Evolutionary conservation across 2,888 invertebrate species (phyloP).

Genomic region (Oithona nana): DNA sequence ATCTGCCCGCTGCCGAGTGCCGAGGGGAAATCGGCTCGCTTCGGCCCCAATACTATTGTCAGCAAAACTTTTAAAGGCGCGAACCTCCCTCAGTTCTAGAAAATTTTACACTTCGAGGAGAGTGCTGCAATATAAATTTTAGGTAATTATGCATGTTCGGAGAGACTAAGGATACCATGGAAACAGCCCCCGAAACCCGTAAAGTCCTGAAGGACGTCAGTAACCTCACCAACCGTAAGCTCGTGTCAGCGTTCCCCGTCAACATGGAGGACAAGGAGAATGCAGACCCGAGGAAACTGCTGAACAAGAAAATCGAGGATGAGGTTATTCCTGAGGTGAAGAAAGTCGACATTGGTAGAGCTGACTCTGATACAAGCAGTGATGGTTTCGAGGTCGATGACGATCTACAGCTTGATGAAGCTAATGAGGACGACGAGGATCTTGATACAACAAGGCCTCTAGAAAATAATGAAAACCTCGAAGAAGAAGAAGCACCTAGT

Average conservation of each 20-base stretch:
- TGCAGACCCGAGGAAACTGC: not conserved
- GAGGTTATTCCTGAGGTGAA: not conserved
- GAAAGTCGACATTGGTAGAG: not conserved
- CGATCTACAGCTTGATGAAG: not conserved
- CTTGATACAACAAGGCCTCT: not conserved
- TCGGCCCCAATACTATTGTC: too few relatives aligned
- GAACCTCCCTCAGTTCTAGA: too few relatives aligned
- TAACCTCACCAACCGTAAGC: not conserved
- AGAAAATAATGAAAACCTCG: not conserved
- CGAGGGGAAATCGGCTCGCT: too few relatives aligned
- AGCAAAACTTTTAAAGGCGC: too few relatives aligned
- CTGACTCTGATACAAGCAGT: not conserved
- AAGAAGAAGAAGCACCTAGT: not conserved
- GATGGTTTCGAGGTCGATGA: not conserved
- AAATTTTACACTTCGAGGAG: too few relatives aligned
- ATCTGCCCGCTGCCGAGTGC: too few relatives aligned
- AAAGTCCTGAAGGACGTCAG: not conserved
- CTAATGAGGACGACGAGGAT: not conserved
- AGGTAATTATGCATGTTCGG: too few relatives aligned
- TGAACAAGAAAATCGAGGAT: not conserved
- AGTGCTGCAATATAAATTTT: too few relatives aligned
- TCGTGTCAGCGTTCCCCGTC: not conserved
- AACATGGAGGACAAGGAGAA: not conserved
- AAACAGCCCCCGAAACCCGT: too few relatives aligned
- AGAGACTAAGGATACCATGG: too few relatives aligned